Evolutionary conservation across 2,113 vertebrate genomes (phyloP).

Genomic region (Anoplopoma fimbria): DNA sequence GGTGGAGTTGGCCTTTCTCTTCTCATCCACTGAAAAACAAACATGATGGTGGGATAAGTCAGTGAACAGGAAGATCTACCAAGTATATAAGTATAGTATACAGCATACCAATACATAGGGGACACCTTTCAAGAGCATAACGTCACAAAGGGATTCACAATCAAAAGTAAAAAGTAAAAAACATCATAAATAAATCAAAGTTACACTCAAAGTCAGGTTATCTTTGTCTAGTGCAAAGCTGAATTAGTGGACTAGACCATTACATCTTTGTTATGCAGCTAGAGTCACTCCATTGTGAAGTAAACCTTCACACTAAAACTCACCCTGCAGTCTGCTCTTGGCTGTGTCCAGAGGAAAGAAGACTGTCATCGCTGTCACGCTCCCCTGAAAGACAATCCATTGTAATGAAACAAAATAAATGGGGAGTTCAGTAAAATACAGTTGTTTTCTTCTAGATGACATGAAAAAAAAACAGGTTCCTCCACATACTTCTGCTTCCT

Average conservation of each 20-base stretch:
- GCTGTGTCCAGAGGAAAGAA: constrained; percentile 88
- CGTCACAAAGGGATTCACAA: not conserved
- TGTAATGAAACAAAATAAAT: not conserved
- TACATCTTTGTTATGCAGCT: not conserved
- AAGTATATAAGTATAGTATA: too few species aligned
- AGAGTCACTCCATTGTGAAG: not conserved
- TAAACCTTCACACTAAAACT: constrained; percentile 38
- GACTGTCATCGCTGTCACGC: constrained; percentile 84
- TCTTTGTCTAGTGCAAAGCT: not conserved
- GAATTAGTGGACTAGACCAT: not conserved
- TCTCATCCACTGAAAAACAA: constrained; percentile 83
- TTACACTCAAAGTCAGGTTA: not conserved
- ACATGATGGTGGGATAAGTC: not conserved
- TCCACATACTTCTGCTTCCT: not conserved
- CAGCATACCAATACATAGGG: too few species aligned
- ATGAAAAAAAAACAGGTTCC: too few species aligned
- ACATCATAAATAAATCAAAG: not conserved
- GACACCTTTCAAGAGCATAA: not conserved
- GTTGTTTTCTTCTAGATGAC: not conserved
- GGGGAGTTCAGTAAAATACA: not conserved
- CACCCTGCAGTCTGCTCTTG: constrained; percentile 87
- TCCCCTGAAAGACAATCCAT: constrained; percentile 74
- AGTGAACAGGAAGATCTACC: not conserved
- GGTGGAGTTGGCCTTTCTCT: constrained; percentile 81
- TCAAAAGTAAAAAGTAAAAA: not conserved